phyloP scores from a whole-genome alignment of 1,140 invertebrate species.

The Heterodera schachtii region DNA sequence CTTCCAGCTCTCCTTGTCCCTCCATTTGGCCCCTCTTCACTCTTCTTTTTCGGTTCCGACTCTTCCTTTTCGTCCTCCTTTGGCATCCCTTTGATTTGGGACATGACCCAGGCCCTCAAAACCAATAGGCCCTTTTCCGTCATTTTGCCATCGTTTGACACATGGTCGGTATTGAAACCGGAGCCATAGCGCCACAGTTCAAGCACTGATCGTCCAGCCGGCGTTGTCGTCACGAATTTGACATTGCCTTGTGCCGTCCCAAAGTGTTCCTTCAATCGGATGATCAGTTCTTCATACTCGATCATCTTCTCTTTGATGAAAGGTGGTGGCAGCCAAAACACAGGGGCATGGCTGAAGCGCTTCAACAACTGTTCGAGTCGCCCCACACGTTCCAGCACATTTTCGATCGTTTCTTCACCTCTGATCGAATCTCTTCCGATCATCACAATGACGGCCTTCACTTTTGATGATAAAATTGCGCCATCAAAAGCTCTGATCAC shows the following conservation, averaged over 20 bases:
- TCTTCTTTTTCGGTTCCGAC: constrained; percentile 65
- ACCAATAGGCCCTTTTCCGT: background rate
- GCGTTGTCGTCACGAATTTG: background rate
- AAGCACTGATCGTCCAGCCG: background rate
- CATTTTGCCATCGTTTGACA: background rate
- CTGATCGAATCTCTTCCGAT: background rate
- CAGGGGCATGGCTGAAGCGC: background rate
- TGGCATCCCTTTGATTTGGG: background rate
- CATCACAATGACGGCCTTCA: background rate
- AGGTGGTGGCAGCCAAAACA: constrained; percentile 4
- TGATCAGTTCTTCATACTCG: background rate
- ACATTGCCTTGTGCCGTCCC: background rate
- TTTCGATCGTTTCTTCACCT: constrained; percentile 1
- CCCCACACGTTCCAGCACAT: constrained; percentile 3
- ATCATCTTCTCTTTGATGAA: background rate
- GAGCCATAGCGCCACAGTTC: background rate
- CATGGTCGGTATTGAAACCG: background rate
- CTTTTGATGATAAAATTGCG: background rate
- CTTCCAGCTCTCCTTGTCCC: constrained; percentile 62
- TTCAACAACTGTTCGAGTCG: background rate
- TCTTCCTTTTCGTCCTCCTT: background rate
- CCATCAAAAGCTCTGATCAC: constrained; percentile 2
- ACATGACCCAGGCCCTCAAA: constrained; percentile 6
- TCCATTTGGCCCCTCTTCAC: constrained; percentile 71
- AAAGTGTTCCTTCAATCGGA: background rate